Conservation (phyloP, 2,888 invertebrate genomes). For the Acrocyrtus sp. region DNA sequence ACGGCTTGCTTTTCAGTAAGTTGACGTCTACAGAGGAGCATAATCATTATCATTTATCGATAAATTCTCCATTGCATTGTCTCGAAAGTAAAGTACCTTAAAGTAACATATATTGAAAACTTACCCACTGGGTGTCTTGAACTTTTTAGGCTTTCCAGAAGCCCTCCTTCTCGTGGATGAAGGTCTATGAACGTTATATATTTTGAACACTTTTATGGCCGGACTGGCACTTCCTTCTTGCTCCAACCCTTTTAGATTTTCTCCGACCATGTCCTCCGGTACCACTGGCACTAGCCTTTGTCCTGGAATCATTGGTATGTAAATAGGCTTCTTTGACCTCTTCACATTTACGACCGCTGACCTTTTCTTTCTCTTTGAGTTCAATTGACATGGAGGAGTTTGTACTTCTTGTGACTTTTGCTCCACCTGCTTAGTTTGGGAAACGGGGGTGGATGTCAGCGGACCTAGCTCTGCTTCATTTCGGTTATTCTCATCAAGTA, state of each 20-base stretch:
- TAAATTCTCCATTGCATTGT: too few species aligned
- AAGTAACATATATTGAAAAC: background rate
- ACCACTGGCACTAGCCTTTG: conserved; percentile 48
- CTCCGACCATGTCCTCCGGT: conserved; percentile 39
- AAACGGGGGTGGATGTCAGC: conserved; percentile 31
- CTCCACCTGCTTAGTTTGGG: conserved; percentile 27
- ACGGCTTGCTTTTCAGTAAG: conserved; percentile 54
- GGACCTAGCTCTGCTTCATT: conserved; percentile 19
- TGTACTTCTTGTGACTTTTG: conserved; percentile 54
- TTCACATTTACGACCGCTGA: conserved; percentile 52
- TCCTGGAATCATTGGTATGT: conserved; percentile 50
- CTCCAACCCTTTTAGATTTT: conserved; percentile 19
- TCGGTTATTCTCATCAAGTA: conserved; percentile 10
- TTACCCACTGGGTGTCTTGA: conserved; percentile 51
- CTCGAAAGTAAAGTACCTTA: too few species aligned
- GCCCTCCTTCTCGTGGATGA: conserved; percentile 29
- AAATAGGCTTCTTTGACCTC: conserved; percentile 49
- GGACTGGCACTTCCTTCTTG: conserved; percentile 29
- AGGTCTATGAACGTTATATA: conserved; percentile 49
- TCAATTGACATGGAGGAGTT: conserved; percentile 35
- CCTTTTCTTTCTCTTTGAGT: conserved; percentile 50
- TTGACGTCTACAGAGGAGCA: conserved; percentile 36
- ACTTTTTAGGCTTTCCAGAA: conserved; percentile 46
- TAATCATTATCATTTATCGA: background rate
- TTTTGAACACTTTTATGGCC: conserved; percentile 53